Evolutionary conservation across 64 coral and sea anemone genomes (phyloP), one percentile per base, ranked within the genome.

Genomic region (Acropora yongei): DNA sequence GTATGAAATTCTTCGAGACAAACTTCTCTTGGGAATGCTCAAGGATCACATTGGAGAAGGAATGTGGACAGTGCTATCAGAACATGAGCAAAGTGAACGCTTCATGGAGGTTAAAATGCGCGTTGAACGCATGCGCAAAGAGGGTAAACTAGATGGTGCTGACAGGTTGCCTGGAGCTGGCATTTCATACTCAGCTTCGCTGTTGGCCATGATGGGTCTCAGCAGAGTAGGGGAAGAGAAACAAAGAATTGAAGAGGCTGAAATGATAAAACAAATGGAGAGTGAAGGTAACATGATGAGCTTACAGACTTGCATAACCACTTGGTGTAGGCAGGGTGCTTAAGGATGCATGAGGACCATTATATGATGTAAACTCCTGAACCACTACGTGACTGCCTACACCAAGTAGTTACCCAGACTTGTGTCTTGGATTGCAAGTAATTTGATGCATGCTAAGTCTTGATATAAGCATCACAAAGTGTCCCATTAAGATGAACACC

Each of bases 11-110:
- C 60, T 99, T 14, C 84, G 97, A 80, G 88, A 91, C 18, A 96
- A 84, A 44, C 91, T 99, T 2, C 84, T 99, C 11, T 12, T 91
- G 17, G 92, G 96, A 57, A 95, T 96, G 94, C 78, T 99, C 20
- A 95, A 91, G 78, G 80, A 91, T 16, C 78, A 96, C 8, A 75
- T 94, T 87, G 97, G 97, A 1, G 94, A 99, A 86, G 97, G 97
- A 18, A 99, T 99, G 91, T 99, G 97, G 97, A 89, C 88, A 6
- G 97, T 93, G 1, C 82, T 99, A 12, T 99, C 97, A 18, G 82
- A 78, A 19, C 76, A 89, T 68, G 97, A 99, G 11, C 97, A 99
- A 47, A 74, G 86, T 4, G 97, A 99, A 78, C 93, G 94, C 41
- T 75, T 98, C 16, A 76, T 90, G 66, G 94, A 99, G 79, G 61